A percentile compares a stretch with the other conserved stretches of the same genome.
Conservation (phyloP, 1,140 invertebrate species). For the Drosophila chauvacae region DNA sequence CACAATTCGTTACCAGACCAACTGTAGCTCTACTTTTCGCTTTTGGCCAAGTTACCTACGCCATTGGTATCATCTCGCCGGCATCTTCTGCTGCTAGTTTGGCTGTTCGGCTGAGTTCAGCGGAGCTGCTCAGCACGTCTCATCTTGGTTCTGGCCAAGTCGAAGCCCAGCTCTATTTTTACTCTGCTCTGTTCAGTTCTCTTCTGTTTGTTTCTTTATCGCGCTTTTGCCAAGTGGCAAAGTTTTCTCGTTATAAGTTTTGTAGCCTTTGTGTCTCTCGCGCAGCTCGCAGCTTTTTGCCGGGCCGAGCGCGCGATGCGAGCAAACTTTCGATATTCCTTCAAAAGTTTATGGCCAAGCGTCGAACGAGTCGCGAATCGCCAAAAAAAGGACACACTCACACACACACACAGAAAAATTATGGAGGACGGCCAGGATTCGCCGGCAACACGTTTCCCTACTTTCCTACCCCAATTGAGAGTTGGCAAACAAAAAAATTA, state of each 20-base stretch:
- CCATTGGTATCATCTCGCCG: slow-evolving; percentile 63
- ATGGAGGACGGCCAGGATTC: slow-evolving; percentile 41
- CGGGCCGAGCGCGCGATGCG: slow-evolving; percentile 42
- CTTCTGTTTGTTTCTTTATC: slow-evolving; percentile 80
- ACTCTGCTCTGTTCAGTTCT: slow-evolving; percentile 31
- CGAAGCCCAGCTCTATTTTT: slow-evolving; percentile 14
- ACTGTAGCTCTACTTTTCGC: not conserved
- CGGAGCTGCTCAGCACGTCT: slow-evolving; percentile 13
- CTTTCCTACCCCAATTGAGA: slow-evolving; percentile 38
- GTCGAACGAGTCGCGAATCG: slow-evolving; percentile 62
- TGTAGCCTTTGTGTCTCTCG: slow-evolving; percentile 83
- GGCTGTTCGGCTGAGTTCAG: slow-evolving; percentile 23
- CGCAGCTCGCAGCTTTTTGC: slow-evolving; percentile 56
- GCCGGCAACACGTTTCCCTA: slow-evolving; percentile 37
- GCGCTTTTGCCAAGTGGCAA: slow-evolving; percentile 84
- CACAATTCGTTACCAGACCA: not conserved
- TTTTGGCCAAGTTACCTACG: slow-evolving; percentile 40
- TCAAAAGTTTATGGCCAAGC: slow-evolving; percentile 72
- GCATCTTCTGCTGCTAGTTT: slow-evolving; percentile 56
- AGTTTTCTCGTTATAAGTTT: slow-evolving; percentile 85
- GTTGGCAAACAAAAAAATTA: slow-evolving; percentile 59
- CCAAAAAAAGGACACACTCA: slow-evolving; percentile 17
- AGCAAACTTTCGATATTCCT: slow-evolving; percentile 81
- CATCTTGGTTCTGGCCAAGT: slow-evolving; percentile 8
- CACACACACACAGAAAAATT: slow-evolving; percentile 11